Evolutionary conservation across 2,797 vertebrate species (phyloP).

Genomic region (Cetoscarus ocellatus): DNA sequence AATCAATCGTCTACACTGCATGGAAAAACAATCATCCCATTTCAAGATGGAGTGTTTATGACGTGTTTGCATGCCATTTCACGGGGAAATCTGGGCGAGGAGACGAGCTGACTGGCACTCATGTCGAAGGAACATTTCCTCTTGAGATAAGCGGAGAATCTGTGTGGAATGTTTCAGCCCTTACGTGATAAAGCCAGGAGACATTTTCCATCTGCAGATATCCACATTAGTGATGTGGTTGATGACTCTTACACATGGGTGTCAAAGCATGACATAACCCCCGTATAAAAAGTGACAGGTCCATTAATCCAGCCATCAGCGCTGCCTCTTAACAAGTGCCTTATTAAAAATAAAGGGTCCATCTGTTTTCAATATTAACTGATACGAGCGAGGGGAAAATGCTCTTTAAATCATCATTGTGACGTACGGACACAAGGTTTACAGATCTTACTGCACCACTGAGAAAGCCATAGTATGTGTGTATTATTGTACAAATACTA

Average conservation of each 20-base stretch:
- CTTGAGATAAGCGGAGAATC: slow-evolving; percentile 28
- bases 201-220: slow-evolving; percentile 43
- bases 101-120: slow-evolving; percentile 10
- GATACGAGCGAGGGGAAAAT: neutral
- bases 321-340: slow-evolving; percentile 26
- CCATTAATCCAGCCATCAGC: slow-evolving; percentile 9
- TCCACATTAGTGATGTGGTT: slow-evolving; percentile 23
- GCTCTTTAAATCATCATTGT: neutral
- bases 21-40: slow-evolving; percentile 66
- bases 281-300: slow-evolving; percentile 24
- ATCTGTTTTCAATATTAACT: slow-evolving; percentile 16
- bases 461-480: too few species aligned
- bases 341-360: slow-evolving; percentile 26
- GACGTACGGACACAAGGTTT: too few species aligned
- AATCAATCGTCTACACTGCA: slow-evolving; percentile 37
- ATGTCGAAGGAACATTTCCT: slow-evolving; percentile 1
- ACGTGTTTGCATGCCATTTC: slow-evolving; percentile 27
- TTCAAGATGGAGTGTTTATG: slow-evolving; percentile 49
- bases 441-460: too few species aligned
- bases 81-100: neutral
- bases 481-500: too few species aligned
- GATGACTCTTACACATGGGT: slow-evolving; percentile 40
- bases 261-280: slow-evolving; percentile 38
- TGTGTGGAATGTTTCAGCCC: neutral
- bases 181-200: slow-evolving; percentile 7